A percentile compares a stretch with the other conserved stretches of the same genome.
Conservation (phyloP, 2,797 vertebrate genomes). For the Mormyrops boulengeri region DNA sequence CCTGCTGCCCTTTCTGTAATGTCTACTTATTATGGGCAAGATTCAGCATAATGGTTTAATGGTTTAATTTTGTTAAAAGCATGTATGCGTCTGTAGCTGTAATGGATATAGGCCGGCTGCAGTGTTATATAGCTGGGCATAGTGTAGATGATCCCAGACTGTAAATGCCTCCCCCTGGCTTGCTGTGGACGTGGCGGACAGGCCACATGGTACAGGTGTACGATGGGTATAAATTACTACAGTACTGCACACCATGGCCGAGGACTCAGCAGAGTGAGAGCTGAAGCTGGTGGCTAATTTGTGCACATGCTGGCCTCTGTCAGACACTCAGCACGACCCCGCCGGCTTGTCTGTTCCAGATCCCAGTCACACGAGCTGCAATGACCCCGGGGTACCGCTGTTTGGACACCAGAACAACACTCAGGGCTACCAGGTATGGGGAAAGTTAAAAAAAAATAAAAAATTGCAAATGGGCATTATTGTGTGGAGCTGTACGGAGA, state of each 20-base stretch:
- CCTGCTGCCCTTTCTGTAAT: background rate
- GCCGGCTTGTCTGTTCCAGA: constrained; percentile 57
- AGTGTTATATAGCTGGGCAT: background rate
- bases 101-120: background rate
- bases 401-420: constrained; percentile 92
- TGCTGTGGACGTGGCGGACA: background rate
- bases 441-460: background rate
- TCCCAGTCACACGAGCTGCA: constrained; percentile 82
- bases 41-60: constrained; percentile 4
- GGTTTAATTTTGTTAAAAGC: constrained; percentile 9
- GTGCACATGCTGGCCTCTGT: background rate
- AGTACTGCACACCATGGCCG: background rate
- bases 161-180: background rate
- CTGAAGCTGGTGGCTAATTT: background rate
- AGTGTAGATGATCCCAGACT: background rate
- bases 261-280: background rate
- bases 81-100: background rate
- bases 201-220: background rate
- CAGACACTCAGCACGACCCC: background rate
- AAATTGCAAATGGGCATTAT: background rate
- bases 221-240: background rate
- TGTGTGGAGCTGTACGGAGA: background rate
- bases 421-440: constrained; percentile 84
- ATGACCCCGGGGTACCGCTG: constrained; percentile 78
- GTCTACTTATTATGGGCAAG: background rate